phyloP scores from a whole-genome alignment of 2,113 vertebrate species.

The Zapus hudsonius region DNA sequence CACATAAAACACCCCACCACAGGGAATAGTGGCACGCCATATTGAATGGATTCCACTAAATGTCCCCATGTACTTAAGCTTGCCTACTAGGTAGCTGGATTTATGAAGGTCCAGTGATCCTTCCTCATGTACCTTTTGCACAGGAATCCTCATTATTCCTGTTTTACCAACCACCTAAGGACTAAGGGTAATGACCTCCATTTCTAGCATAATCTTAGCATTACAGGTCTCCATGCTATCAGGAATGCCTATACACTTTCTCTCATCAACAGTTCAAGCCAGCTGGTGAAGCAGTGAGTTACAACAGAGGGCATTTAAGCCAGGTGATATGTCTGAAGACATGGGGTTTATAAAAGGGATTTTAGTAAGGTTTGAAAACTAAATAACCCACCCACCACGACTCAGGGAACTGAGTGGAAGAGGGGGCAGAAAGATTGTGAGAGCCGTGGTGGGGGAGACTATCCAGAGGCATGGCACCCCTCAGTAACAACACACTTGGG shows the following conservation, averaged over 20 bases:
- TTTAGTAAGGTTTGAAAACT: not conserved
- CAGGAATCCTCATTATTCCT: not conserved
- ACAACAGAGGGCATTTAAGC: too few relatives aligned
- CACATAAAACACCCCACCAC: too few relatives aligned
- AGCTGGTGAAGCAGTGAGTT: too few relatives aligned
- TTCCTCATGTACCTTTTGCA: not conserved
- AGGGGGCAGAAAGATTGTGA: too few relatives aligned
- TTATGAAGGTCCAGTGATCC: not conserved
- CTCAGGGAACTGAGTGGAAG: too few relatives aligned
- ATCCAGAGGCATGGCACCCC: too few relatives aligned
- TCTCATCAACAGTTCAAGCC: not conserved
- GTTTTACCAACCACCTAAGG: not conserved
- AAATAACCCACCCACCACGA: too few relatives aligned
- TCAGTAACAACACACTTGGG: too few relatives aligned
- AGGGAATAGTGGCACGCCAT: too few relatives aligned
- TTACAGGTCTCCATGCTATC: not conserved
- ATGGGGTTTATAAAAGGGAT: not conserved
- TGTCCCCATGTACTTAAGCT: accelerated
- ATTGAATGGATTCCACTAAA: too few relatives aligned
- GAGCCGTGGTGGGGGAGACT: too few relatives aligned
- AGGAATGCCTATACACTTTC: not conserved
- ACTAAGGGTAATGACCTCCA: not conserved
- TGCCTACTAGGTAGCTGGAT: not conserved
- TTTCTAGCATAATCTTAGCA: not conserved
- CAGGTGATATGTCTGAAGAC: too few relatives aligned